Evolutionary conservation across 1,140 invertebrate genomes (phyloP).

Genomic region (Brachionus rotundiformis): DNA sequence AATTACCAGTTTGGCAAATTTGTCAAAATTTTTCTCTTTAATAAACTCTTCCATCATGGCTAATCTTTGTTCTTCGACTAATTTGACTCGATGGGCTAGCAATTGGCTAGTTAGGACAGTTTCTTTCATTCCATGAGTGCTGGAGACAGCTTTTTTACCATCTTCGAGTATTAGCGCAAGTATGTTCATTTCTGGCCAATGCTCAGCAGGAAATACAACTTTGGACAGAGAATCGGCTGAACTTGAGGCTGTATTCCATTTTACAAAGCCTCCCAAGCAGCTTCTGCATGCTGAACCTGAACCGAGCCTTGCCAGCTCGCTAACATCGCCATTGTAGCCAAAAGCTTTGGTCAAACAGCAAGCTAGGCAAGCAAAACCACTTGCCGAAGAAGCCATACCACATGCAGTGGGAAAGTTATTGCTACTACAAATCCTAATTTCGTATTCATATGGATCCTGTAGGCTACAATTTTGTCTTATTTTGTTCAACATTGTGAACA

Average conservation of each 20-base stretch:
- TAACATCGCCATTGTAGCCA: slow-evolving; percentile 77
- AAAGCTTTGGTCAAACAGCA: slow-evolving; percentile 75
- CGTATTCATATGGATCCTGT: slow-evolving; percentile 53
- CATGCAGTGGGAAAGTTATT: slow-evolving; percentile 99
- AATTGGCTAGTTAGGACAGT: slow-evolving; percentile 80
- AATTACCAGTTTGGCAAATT: slow-evolving; percentile 73
- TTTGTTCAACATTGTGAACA: slow-evolving; percentile 34
- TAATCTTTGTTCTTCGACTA: slow-evolving; percentile 73
- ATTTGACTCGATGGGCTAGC: slow-evolving; percentile 73
- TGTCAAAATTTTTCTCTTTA: slow-evolving; percentile 75
- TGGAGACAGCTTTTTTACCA: slow-evolving; percentile 78
- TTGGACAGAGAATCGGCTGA: slow-evolving; percentile 78
- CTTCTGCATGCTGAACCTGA: slow-evolving; percentile 96
- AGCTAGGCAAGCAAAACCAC: slow-evolving; percentile 80
- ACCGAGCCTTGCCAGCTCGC: slow-evolving; percentile 76
- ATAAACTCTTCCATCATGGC: slow-evolving; percentile 77
- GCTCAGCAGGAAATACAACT: slow-evolving; percentile 70
- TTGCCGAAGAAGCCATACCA: slow-evolving; percentile 93
- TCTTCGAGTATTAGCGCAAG: slow-evolving; percentile 75
- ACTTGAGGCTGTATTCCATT: slow-evolving; percentile 81
- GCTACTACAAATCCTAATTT: slow-evolving; percentile 82
- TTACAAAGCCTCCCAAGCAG: slow-evolving; percentile 86
- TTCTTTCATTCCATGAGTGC: slow-evolving; percentile 85
- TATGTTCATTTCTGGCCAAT: slow-evolving; percentile 89
- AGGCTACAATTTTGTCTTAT: not conserved